phyloP scores from a whole-genome alignment of 2,797 vertebrate genomes.

The Discoglossus pictus region DNA sequence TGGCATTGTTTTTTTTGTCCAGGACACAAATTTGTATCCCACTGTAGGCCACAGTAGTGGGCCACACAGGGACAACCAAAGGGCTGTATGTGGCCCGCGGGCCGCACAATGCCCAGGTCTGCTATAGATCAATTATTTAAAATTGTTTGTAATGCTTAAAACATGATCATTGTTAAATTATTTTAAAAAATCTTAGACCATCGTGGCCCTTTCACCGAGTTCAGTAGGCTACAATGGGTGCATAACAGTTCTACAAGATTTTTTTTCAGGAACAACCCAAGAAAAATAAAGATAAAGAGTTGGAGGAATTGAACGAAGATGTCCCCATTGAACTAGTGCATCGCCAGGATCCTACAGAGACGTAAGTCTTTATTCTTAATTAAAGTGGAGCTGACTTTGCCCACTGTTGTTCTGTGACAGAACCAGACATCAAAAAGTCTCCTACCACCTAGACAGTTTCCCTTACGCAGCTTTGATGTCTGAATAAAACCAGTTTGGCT shows the following conservation, averaged over 20 bases:
- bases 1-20: too few species aligned
- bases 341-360: conserved; percentile 5
- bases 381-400: background rate
- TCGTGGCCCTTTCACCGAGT: too few species aligned
- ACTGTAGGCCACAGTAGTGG: too few species aligned
- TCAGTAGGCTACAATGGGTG: background rate
- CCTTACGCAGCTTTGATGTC: conserved; percentile 21
- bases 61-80: too few species aligned
- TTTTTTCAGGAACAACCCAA: conserved; percentile 35
- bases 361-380: conserved; percentile 23
- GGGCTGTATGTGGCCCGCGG: too few species aligned
- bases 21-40: too few species aligned
- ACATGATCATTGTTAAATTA: too few species aligned
- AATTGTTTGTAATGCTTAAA: too few species aligned
- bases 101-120: too few species aligned
- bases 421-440: background rate
- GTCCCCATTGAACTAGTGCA: background rate
- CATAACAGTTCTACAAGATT: conserved; percentile 44
- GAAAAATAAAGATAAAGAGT: conserved; percentile 18
- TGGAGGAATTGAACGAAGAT: background rate
- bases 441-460: background rate
- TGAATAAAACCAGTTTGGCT: conserved; percentile 19
- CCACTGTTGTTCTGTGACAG: background rate
- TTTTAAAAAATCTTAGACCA: too few species aligned
- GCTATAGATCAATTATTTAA: too few species aligned